phyloP scores from a whole-genome alignment of 2,113 vertebrate species.

The Coptodon bakossiorum region DNA sequence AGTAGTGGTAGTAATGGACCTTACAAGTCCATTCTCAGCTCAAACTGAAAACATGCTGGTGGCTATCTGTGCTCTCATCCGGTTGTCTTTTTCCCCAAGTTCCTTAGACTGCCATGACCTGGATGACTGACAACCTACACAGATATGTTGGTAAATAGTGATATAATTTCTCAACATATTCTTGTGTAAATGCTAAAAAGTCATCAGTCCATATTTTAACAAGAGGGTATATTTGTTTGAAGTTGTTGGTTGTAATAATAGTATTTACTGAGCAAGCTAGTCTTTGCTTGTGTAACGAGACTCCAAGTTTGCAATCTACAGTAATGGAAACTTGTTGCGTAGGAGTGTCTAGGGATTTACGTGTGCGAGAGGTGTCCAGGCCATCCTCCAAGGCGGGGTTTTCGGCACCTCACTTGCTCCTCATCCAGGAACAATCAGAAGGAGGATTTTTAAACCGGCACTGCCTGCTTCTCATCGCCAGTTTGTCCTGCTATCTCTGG shows the following conservation, averaged over 20 bases:
- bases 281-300: rapidly evolving
- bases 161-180: rapidly evolving
- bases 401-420: not conserved
- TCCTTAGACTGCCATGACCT: not conserved
- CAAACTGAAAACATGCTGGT: no score
- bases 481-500: not conserved
- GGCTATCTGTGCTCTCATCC: no score
- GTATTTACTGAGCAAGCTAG: not conserved
- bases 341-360: not conserved
- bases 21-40: no score
- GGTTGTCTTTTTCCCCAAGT: no score
- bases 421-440: not conserved
- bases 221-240: not conserved
- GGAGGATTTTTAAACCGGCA: rapidly evolving
- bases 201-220: not conserved
- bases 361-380: not conserved
- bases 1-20: no score
- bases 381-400: not conserved
- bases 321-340: not conserved
- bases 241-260: not conserved
- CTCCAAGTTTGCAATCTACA: rapidly evolving
- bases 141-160: not conserved
- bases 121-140: not conserved
- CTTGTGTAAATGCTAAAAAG: not conserved
- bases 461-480: not conserved